These are phyloP conservation scores for Carposina sasakii DNA, from an alignment of 1,140 invertebrate species.

Conservation along the genomic window DNA sequence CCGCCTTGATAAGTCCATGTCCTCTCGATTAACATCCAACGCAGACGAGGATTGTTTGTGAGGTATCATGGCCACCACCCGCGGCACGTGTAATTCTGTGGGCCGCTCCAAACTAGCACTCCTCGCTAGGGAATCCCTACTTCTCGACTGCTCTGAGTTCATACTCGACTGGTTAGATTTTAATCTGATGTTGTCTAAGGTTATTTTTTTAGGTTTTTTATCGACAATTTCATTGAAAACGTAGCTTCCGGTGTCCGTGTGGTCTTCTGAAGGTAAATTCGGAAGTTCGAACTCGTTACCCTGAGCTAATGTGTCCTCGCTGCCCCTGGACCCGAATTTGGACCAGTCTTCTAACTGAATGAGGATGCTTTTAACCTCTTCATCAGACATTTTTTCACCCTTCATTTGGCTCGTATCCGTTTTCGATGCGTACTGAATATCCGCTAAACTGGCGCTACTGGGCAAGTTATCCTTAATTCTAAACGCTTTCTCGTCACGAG, in stretches of 20 bases:
- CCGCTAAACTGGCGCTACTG: conserved; percentile 52
- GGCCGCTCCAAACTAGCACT: conserved; percentile 41
- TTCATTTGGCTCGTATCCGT: conserved; percentile 49
- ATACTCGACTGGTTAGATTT: conserved; percentile 47
- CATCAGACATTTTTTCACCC: conserved; percentile 59
- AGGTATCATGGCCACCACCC: conserved; percentile 24
- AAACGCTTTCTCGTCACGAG: conserved; percentile 27
- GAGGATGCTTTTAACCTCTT: conserved; percentile 73
- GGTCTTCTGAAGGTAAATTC: conserved; percentile 55
- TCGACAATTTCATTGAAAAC: conserved; percentile 56
- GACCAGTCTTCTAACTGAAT: conserved; percentile 75
- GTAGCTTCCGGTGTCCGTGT: conserved; percentile 37
- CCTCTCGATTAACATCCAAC: conserved; percentile 20
- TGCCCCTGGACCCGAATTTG: conserved; percentile 68
- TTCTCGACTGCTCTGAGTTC: conserved; percentile 30
- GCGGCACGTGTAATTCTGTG: conserved; percentile 18
- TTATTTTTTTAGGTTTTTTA: conserved; percentile 52
- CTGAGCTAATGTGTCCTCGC: conserved; percentile 59
- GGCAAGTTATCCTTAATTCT: conserved; percentile 37
- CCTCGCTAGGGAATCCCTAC: conserved; percentile 31
- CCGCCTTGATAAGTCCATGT: conserved; percentile 1
- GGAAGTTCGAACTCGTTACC: conserved; percentile 63
- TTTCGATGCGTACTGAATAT: conserved; percentile 51
- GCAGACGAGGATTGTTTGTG: conserved; percentile 28
- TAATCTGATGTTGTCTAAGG: conserved; percentile 55